A percentile compares a stretch with the other conserved stretches of the same genome.
phyloP scores from a whole-genome alignment of 2,113 vertebrate species.

The Lophius piscatorius region DNA sequence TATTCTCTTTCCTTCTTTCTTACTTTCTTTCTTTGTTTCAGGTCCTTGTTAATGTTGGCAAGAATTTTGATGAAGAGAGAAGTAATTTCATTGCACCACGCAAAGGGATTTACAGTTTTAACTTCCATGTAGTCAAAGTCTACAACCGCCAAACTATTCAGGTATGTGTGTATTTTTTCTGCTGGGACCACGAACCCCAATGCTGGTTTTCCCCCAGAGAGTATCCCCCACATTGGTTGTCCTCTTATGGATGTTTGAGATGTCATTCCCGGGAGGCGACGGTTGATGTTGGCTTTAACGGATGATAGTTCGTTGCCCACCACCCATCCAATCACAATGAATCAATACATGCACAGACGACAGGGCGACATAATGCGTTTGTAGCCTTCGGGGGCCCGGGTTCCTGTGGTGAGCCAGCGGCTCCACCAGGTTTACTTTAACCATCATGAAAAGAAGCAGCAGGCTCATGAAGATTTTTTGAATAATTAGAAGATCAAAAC shows the following conservation, averaged over 20 bases:
- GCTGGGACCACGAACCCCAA: no score
- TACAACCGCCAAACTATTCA: slow-evolving; percentile 99
- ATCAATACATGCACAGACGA: slow-evolving; percentile 58
- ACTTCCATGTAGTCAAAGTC: slow-evolving; percentile 99
- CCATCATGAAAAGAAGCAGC: slow-evolving; percentile 60
- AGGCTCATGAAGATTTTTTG: slow-evolving; percentile 10
- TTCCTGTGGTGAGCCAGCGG: slow-evolving; percentile 5
- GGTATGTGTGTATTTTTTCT: slow-evolving; percentile 82
- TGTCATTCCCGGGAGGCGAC: slow-evolving; percentile 40
- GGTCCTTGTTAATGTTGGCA: slow-evolving; percentile 95
- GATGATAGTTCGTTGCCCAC: slow-evolving; percentile 52
- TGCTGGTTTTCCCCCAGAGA: slow-evolving; percentile 7
- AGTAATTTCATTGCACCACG: slow-evolving; percentile 96
- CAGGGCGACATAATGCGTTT: slow-evolving; percentile 10
- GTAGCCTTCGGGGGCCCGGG: slow-evolving; percentile 17
- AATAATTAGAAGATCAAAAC: slow-evolving; percentile 34
- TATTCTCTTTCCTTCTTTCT: neutral
- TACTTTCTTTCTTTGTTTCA: slow-evolving; percentile 55
- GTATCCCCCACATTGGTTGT: slow-evolving; percentile 10
- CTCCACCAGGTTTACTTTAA: slow-evolving; percentile 34
- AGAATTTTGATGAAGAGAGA: slow-evolving; percentile 93
- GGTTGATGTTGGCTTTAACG: slow-evolving; percentile 30
- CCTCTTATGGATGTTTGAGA: slow-evolving; percentile 48
- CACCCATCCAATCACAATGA: slow-evolving; percentile 57
- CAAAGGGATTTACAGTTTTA: slow-evolving; percentile 99